A percentile compares a stretch with the other conserved stretches of the same genome.
Conservation (phyloP, 2,797 vertebrate species). For the Tenualosa thibaudeaui region DNA sequence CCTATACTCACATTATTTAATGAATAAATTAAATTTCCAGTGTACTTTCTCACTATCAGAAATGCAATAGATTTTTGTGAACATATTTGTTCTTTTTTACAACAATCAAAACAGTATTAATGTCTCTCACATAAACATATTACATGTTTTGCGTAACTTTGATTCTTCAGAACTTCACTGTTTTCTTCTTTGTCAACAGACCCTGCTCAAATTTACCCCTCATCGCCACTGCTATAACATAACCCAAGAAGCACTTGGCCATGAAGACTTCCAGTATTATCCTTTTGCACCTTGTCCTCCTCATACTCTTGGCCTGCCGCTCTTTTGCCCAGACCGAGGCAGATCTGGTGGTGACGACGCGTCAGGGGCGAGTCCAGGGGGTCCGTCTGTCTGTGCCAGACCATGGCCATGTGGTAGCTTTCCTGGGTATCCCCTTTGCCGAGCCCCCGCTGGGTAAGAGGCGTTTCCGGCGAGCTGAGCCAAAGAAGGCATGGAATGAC, state of each 20-base stretch:
- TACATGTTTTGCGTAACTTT: background rate
- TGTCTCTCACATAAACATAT: background rate
- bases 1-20: background rate
- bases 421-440: conserved; percentile 87
- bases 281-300: conserved; percentile 53
- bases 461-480: conserved; percentile 82
- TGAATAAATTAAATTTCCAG: background rate
- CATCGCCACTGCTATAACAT: background rate
- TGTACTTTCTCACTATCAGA: background rate
- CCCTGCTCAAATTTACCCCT: conserved; percentile 21
- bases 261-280: conserved; percentile 65
- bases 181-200: conserved; percentile 32
- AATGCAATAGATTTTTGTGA: background rate
- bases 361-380: conserved; percentile 76
- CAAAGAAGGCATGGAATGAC: conserved; percentile 77
- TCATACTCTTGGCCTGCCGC: conserved; percentile 45
- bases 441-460: conserved; percentile 82
- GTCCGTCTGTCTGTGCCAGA: conserved; percentile 68
- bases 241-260: conserved; percentile 42
- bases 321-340: conserved; percentile 63
- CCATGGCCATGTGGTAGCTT: conserved; percentile 75
- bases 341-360: conserved; percentile 77
- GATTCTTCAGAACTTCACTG: background rate
- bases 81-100: background rate
- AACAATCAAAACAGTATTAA: background rate